Evolutionary conservation across 2,888 invertebrate species (phyloP), one percentile per base, ranked within the genome.

Genomic region (Acheta domesticus): DNA sequence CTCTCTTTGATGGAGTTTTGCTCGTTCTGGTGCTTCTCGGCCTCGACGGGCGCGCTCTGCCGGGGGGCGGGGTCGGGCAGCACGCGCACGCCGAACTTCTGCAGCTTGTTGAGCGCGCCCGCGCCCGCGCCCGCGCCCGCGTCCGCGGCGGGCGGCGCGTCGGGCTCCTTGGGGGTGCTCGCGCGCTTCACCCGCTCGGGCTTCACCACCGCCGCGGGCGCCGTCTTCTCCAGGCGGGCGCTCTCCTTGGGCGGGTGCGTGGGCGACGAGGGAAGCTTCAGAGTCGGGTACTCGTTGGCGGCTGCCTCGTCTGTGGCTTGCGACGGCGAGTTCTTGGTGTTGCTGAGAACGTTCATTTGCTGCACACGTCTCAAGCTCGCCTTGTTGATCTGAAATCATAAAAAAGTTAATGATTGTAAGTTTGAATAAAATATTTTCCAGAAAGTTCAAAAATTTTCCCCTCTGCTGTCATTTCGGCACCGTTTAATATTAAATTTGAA

Each of bases 61-160:
- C 75, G 14, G n/a, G 75, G 75, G 5, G 75, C 78, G 21, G 82
- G 50, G 79, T 82, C 83, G 2, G 86, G 86, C 49, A 86, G 81
- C 62, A 85, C 85, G 49, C 84, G 83, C 20, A 85, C 84, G 50
- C 85, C 86, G 80, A 83, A 83, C 85, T 93, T 93, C 86, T 87
- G 87, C 79, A 90, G 89, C 77, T 89, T 91, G 81, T 89, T 89
- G 82, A 89, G 89, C 0, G 88, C 87, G 87, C 85, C 49, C 88
- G 82, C 79, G 83, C 84, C 36, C 80, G 84, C 74, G 80, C n/a
- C n/a, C 0, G 88, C 87, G 87, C 85, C 49, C 88, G 82, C 79
- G 83, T 84, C 36, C 80, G 84, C 74, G 80, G 83, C 49, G 79
- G 81, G 50, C 78, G 78, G 75, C 11, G 48, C 48, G 74, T 81